Evolutionary conservation across 2,797 vertebrate genomes (phyloP).

Genomic region (Ispidina lecontei): DNA sequence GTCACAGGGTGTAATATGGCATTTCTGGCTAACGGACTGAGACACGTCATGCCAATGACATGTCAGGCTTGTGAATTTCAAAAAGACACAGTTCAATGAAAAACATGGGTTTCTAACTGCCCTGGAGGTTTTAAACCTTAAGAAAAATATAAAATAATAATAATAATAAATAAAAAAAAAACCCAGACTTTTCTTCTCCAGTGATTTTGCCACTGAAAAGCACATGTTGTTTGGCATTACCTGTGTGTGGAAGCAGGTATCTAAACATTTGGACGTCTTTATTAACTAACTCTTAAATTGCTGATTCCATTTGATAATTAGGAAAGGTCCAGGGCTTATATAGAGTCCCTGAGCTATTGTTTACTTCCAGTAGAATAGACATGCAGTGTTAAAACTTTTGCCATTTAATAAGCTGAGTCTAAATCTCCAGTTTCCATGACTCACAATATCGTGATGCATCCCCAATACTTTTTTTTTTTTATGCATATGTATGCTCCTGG

Average conservation of each 20-base stretch:
- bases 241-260: conserved; percentile 40
- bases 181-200: conserved; percentile 57
- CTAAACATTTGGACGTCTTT: conserved; percentile 65
- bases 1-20: conserved; percentile 78
- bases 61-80: conserved; percentile 78
- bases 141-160: conserved; percentile 22
- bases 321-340: neutral
- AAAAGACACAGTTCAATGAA: conserved; percentile 80
- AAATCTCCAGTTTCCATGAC: neutral
- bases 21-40: conserved; percentile 79
- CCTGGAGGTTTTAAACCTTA: conserved; percentile 76
- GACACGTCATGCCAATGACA: conserved; percentile 79
- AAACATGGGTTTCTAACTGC: conserved; percentile 80
- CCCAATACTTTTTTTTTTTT: neutral
- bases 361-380: neutral
- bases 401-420: neutral
- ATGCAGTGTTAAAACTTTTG: neutral
- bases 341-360: neutral
- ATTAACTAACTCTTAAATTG: conserved; percentile 29
- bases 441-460: neutral
- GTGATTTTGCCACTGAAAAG: conserved; percentile 57
- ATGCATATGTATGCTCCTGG: neutral
- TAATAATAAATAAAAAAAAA: neutral
- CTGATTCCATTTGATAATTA: conserved; percentile 38
- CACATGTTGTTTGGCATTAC: conserved; percentile 25